These are phyloP conservation scores for Triops cancriformis DNA, from an alignment of 1,140 invertebrate genomes.

Conservation along the genomic window DNA sequence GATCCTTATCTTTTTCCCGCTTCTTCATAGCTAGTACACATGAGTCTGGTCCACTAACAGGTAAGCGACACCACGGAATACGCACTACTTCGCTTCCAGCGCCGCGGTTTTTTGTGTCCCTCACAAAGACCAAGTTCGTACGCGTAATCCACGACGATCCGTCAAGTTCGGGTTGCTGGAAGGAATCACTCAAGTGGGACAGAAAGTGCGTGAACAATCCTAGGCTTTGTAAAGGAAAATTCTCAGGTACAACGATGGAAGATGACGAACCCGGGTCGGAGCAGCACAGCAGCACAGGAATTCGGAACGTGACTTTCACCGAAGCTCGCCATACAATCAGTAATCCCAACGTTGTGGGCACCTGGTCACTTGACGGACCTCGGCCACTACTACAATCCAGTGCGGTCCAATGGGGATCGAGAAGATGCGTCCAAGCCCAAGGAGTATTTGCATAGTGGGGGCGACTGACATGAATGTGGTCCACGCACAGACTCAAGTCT, in stretches of 20 bases:
- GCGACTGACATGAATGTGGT: not conserved
- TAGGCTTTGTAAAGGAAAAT: not conserved
- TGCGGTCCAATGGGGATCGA: not conserved
- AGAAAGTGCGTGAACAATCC: not conserved
- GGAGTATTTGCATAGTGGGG: not conserved
- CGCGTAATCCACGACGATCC: not conserved
- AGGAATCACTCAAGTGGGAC: not conserved
- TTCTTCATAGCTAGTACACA: constrained; percentile 9
- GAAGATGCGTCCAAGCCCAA: not conserved
- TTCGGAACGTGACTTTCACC: not conserved
- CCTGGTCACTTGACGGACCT: not conserved
- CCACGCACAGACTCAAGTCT: not conserved
- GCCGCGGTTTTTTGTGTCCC: not conserved
- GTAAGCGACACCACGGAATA: not conserved
- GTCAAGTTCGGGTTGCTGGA: not conserved
- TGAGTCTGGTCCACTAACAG: not conserved
- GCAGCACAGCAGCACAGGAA: not conserved
- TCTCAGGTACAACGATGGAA: not conserved
- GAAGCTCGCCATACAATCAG: not conserved
- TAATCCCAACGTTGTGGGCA: not conserved
- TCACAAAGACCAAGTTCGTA: constrained; percentile 6
- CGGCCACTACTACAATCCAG: not conserved
- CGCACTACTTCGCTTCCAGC: not conserved
- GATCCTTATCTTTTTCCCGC: not conserved
- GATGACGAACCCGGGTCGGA: not conserved